Evolutionary conservation across 2,888 invertebrate species (phyloP).

Genomic region (Trachelus troglodyta): DNA sequence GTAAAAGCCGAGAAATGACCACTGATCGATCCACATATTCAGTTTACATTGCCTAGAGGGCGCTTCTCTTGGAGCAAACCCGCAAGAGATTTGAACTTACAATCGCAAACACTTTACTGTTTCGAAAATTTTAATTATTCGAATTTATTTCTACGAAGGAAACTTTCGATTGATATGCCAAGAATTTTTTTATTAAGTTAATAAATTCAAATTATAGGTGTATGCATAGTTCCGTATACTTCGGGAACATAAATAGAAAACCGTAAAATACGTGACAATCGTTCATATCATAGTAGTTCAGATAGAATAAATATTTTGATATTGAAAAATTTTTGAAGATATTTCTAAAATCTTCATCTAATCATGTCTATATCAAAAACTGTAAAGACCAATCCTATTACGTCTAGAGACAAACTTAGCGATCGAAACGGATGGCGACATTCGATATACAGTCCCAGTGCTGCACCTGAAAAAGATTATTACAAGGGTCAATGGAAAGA

Average conservation of each 20-base stretch:
- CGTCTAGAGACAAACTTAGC: conserved; percentile 26
- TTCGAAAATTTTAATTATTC: too few relatives aligned
- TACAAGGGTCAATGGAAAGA: conserved; percentile 74
- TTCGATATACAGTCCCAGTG: conserved; percentile 69
- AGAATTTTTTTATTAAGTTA: not conserved
- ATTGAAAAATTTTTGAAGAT: not conserved
- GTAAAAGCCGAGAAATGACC: not conserved
- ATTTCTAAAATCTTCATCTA: not conserved
- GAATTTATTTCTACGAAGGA: not conserved
- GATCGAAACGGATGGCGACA: conserved; percentile 71
- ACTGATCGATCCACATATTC: not conserved
- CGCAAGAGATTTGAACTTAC: not conserved
- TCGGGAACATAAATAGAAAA: not conserved
- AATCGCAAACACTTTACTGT: not conserved
- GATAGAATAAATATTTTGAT: not conserved
- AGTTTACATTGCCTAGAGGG: not conserved
- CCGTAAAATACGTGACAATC: not conserved
- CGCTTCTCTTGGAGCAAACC: not conserved
- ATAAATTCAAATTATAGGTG: not conserved
- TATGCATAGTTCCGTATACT: not conserved
- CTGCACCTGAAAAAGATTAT: conserved; percentile 38
- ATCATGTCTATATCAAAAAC: conserved; percentile 65
- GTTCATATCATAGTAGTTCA: not conserved
- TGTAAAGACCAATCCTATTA: conserved; percentile 64
- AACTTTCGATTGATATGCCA: not conserved